These are phyloP conservation scores for Cheiracanthium punctorium DNA, from an alignment of 2,888 invertebrate genomes.

Conservation along the genomic window DNA sequence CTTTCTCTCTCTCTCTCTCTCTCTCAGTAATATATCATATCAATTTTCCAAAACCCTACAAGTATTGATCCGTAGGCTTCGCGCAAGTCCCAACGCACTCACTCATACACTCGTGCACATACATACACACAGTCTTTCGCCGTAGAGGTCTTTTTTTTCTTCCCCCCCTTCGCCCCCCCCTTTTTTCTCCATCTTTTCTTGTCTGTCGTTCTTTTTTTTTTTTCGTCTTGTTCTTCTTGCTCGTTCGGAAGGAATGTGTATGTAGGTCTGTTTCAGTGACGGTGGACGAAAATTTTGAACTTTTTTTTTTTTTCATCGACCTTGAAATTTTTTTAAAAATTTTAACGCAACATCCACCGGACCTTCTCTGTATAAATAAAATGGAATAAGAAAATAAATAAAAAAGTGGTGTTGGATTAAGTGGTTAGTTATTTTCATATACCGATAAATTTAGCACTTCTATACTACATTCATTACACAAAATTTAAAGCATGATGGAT, in stretches of 20 bases:
- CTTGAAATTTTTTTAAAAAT: no score
- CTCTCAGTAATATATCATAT: slow-evolving; percentile 70
- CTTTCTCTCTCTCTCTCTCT: slow-evolving; percentile 25
- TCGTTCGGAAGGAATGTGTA: slow-evolving; percentile 24
- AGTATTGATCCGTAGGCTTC: slow-evolving; percentile 63
- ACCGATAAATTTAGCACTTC: no score
- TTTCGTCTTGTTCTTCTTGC: slow-evolving; percentile 28
- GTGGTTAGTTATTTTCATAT: no score
- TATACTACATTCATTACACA: no score
- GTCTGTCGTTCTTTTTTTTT: slow-evolving; percentile 35
- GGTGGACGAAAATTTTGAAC: not conserved
- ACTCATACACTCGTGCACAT: slow-evolving; percentile 27
- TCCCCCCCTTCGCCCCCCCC: slow-evolving; percentile 30
- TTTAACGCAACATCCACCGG: no score
- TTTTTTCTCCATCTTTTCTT: slow-evolving; percentile 46
- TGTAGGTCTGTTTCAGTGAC: slow-evolving; percentile 6
- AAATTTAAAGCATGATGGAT: no score
- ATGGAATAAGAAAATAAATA: no score
- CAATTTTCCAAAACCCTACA: slow-evolving; percentile 71
- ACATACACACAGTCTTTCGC: slow-evolving; percentile 36
- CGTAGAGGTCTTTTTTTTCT: slow-evolving; percentile 6
- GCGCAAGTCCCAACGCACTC: slow-evolving; percentile 45
- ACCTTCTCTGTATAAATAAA: no score
- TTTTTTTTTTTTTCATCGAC: no score
- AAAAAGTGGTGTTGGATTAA: no score